A percentile compares a stretch with the other conserved stretches of the same genome.
Conservation (phyloP, 1,140 invertebrate species). For the Vollenhovia emeryi region DNA sequence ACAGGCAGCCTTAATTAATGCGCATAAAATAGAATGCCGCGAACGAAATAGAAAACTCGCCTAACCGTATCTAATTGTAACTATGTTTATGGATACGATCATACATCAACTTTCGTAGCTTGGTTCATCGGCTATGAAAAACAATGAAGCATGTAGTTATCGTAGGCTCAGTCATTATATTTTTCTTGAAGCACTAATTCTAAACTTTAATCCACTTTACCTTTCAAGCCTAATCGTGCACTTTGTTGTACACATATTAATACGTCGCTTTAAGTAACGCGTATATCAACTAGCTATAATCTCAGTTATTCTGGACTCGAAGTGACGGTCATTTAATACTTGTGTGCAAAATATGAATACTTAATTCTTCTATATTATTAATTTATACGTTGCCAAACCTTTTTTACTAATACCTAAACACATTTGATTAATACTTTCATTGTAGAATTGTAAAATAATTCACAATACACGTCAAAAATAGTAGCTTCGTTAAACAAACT, state of each 20-base stretch:
- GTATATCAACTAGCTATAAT: conserved; percentile 16
- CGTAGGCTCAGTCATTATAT: neutral
- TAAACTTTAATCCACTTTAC: conserved; percentile 9
- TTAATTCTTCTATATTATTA: neutral
- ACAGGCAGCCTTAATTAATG: neutral
- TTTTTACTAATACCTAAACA: no score
- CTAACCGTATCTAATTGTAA: conserved; percentile 23
- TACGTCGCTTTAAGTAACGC: conserved; percentile 7
- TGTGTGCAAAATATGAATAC: neutral
- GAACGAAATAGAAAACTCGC: neutral
- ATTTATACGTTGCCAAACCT: neutral
- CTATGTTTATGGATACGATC: neutral
- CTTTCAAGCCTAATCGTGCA: neutral
- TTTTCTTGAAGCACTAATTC: neutral
- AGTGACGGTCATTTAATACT: neutral
- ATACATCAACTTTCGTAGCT: neutral
- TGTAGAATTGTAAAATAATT: neutral
- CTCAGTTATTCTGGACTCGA: neutral
- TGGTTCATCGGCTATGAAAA: no score
- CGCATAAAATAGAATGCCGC: neutral
- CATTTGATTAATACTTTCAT: neutral
- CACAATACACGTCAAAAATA: neutral
- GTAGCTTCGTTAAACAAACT: neutral
- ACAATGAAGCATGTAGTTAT: conserved; percentile 7
- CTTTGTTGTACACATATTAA: conserved; percentile 19